Evolutionary conservation across 2,888 invertebrate genomes (phyloP), one percentile per base, ranked within the genome.

Genomic region (Hartigia nigra): DNA sequence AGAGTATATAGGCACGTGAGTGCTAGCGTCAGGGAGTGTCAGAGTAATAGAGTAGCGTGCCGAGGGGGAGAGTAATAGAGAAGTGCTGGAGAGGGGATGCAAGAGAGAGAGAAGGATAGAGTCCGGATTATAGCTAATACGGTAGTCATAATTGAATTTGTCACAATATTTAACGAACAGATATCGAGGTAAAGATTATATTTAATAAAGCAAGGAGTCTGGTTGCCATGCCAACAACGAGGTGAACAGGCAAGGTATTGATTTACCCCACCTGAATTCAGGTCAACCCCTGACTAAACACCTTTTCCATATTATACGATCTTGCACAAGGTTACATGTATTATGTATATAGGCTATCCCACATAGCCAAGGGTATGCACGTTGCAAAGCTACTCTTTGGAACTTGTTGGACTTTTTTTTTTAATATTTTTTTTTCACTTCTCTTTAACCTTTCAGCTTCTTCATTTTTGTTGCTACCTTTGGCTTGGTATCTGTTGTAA

Each of bases 231-330:
- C 91, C 85, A 90, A 91, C 91, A 85, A 87, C 83, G 89, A 90
- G 90, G 89, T 88, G 91, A 90, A 90, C 91, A 72, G 72, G 72
- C 84, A 87, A 85, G 86, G 90, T 91, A 91, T 91, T 91, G 91
- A 91, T 91, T 91, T 89, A 87, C 88, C 88, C 90, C 90, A 91
- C 91, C 91, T 91, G 91, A 91, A 91, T 91, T 91, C 91, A 91
- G 91, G 91, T 91, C 91, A 91, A 86, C 90, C 88, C 90, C 91
- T 91, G 90, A 90, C 90, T 90, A 87, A 90, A 91, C 89, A 88
- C 87, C 87, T 90, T 90, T 86, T 87, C 87, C 83, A 85, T 86
- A 86, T 87, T 85, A 83, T 85, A 87, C 82, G 79, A 84, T 79
- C 77, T 79, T 79, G 31, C 69, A 79, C 77, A 79, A 79, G 79